Evolutionary conservation across 92 coral and sea anemone species (phyloP).

Genomic region (Porites divaricata): DNA sequence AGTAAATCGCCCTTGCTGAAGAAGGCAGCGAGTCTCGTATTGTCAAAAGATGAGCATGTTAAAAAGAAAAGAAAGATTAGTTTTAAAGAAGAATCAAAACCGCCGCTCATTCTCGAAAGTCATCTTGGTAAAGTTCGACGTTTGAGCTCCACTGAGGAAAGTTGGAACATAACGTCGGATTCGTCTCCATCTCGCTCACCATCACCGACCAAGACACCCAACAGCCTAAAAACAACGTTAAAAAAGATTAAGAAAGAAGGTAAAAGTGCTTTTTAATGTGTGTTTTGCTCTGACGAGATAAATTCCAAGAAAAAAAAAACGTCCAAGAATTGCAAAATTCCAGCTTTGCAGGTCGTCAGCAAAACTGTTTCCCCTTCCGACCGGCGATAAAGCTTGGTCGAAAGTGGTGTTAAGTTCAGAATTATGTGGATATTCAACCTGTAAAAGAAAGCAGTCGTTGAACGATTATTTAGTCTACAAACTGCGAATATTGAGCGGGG

Average conservation of each 20-base stretch:
- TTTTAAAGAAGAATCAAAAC: slow-evolving; percentile 45
- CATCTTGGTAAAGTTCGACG: slow-evolving; percentile 50
- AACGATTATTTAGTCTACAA: background rate
- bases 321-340: background rate
- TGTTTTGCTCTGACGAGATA: background rate
- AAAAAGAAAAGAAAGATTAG: slow-evolving; percentile 83
- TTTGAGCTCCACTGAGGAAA: slow-evolving; percentile 72
- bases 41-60: slow-evolving; percentile 68
- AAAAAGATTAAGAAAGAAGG: slow-evolving; percentile 97
- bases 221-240: slow-evolving; percentile 86
- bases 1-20: slow-evolving; percentile 63
- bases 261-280: slow-evolving; percentile 21
- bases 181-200: slow-evolving; percentile 82
- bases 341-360: background rate
- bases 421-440: background rate
- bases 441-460: background rate
- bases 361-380: slow-evolving; percentile 13
- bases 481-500: background rate
- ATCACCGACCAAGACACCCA: slow-evolving; percentile 77
- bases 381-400: background rate
- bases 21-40: slow-evolving; percentile 53
- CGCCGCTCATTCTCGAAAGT: slow-evolving; percentile 3
- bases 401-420: background rate
- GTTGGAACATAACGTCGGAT: slow-evolving; percentile 91
- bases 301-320: background rate